phyloP scores from a whole-genome alignment of 1,140 invertebrate genomes.

The Sitophilus oryzae region DNA sequence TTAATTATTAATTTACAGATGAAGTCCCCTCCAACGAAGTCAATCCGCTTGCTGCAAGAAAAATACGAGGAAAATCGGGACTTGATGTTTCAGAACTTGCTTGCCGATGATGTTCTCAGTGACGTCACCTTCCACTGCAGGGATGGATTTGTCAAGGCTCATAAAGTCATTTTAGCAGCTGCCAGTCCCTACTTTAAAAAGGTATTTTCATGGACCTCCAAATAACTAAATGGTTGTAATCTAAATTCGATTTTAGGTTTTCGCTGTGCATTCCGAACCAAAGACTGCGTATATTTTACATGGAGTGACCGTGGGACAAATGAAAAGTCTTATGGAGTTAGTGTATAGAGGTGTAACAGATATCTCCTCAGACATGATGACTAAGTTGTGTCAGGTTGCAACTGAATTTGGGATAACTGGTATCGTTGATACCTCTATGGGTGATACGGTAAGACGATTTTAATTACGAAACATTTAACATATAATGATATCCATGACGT shows the following conservation, averaged over 20 bases:
- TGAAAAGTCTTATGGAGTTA: conserved; percentile 34
- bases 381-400: conserved; percentile 28
- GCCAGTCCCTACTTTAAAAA: conserved; percentile 66
- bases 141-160: conserved; percentile 60
- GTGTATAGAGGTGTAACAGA: conserved; percentile 36
- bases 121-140: conserved; percentile 61
- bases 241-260: conserved; percentile 17
- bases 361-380: conserved; percentile 27
- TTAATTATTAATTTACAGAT: no score
- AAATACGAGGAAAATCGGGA: conserved; percentile 68
- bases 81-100: conserved; percentile 62
- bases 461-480: no score
- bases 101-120: conserved; percentile 61
- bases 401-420: conserved; percentile 35
- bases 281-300: conserved; percentile 33
- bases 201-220: conserved; percentile 8
- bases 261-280: conserved; percentile 34
- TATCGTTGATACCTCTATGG: conserved; percentile 24
- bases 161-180: conserved; percentile 65
- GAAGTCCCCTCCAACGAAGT: conserved; percentile 22
- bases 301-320: conserved; percentile 24
- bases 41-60: conserved; percentile 52
- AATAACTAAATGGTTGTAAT: no score
- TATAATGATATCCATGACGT: no score
- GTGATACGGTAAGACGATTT: no score